Base-by-base conservation (phyloP, 2,888 invertebrate genomes). In the Coelopa pilipes region DNA sequence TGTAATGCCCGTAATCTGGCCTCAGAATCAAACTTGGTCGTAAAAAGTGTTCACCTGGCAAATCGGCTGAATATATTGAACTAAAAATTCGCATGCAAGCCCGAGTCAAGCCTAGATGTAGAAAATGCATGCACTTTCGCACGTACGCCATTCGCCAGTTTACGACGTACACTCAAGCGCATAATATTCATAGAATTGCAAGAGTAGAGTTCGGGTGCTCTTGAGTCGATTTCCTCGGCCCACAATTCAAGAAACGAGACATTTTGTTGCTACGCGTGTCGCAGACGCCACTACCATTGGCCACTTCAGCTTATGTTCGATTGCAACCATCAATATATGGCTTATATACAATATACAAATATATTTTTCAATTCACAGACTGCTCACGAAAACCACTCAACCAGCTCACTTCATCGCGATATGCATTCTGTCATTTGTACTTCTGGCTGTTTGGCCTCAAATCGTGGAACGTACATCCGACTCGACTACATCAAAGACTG, bases 371-470 rank as follows among this genome's bases (percentile, higher is more conserved):
- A 79, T 82, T 89, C 87, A 67, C 90, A 95, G 95, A 82, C 90
- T 93, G 79, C 86, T 93, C 65, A 92, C 92, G 76, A 88, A 89
- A 78, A 93, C 94, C 13, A 90, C 94, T 7, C 95, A 95, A 85
- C 95, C 95, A 45, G 92, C 93, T 79, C 95, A 95, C 88, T 88
- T 93, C n/a, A 89, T 95, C 75, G 92, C 91, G 74, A 77, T 89
- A 62, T 79, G 89, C 68, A 90, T 94, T 79, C 83, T 92, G 55
- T 89, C 90, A 59, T 89, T 92, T 72, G 86, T 90, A 4, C 87
- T 89, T 75, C 86, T 91, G 74, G 88, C 88, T 50, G 87, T 89
- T 76, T 86, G 90, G 78, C 87, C 89, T 78, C 86, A 89, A 78
- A 78, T 87, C 50, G 87, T 89, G 67, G 82, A 82, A 76, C 78